Conservation (phyloP, 1,140 invertebrate genomes). For the Caenorhabditis elegans region DNA sequence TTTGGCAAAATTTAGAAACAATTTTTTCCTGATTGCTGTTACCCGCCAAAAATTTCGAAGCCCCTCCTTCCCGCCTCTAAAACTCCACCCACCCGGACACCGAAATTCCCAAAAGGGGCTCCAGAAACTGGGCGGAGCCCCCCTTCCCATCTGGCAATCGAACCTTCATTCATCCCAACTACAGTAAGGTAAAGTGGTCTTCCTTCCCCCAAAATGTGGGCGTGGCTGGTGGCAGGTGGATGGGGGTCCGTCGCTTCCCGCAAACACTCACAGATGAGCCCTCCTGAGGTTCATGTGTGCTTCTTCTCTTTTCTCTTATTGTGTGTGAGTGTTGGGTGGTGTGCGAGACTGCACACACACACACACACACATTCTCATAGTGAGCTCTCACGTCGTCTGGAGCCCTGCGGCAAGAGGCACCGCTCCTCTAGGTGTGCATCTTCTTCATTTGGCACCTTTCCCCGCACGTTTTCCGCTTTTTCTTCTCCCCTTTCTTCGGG, state of each 20-base stretch:
- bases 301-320: constrained; percentile 26
- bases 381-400: constrained; percentile 8
- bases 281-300: constrained; percentile 5
- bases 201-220: no score
- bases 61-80: neutral
- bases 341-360: constrained; percentile 17
- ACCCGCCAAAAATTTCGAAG: neutral
- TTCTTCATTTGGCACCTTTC: constrained; percentile 33
- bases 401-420: neutral
- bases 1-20: no score
- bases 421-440: constrained; percentile 10
- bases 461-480: neutral
- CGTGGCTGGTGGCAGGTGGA: constrained; percentile 16
- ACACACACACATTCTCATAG: no score
- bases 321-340: neutral
- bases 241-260: neutral
- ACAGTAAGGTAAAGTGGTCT: neutral
- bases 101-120: neutral
- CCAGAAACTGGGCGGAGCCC: neutral
- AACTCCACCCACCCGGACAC: neutral
- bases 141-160: neutral
- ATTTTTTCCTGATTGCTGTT: no score
- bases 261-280: constrained; percentile 2
- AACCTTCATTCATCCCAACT: neutral
- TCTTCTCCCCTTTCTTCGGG: neutral